phyloP scores from a whole-genome alignment of 2,113 vertebrate species.

The Cheirogaleus medius region DNA sequence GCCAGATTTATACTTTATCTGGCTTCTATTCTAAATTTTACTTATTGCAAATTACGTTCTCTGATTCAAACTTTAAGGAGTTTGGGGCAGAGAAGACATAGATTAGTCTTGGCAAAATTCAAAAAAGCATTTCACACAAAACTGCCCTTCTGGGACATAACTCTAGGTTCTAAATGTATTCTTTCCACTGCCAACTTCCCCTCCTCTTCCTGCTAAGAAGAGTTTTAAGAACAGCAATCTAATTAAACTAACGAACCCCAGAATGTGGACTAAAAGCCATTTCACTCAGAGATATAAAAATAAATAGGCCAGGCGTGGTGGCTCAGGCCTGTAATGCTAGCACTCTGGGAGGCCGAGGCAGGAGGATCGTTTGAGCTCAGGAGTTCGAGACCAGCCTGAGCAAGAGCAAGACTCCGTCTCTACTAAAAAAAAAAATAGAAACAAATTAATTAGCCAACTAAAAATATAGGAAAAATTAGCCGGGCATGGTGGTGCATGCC shows the following conservation, averaged over 20 bases:
- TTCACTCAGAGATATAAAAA: not conserved
- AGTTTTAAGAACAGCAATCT: not conserved
- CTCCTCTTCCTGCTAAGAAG: not conserved
- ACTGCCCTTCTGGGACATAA: not conserved
- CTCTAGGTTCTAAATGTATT: not conserved
- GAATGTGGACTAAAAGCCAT: not conserved
- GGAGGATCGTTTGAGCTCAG: no score
- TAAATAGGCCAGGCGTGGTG: not conserved
- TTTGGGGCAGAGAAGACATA: not conserved
- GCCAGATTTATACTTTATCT: not conserved
- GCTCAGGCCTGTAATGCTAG: no score
- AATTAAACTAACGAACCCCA: not conserved
- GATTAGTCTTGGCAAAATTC: not conserved
- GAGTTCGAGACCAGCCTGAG: no score
- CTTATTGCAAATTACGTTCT: not conserved
- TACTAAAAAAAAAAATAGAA: no score
- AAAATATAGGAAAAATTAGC: no score
- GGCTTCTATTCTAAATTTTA: not conserved
- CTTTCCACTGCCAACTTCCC: not conserved
- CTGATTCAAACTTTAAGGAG: not conserved
- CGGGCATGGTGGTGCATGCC: no score
- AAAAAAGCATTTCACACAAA: not conserved
- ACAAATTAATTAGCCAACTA: no score
- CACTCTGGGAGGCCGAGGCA: no score
- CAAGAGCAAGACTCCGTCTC: no score